Conservation (phyloP, 2,888 invertebrate species). For the Megamerina dolium region DNA sequence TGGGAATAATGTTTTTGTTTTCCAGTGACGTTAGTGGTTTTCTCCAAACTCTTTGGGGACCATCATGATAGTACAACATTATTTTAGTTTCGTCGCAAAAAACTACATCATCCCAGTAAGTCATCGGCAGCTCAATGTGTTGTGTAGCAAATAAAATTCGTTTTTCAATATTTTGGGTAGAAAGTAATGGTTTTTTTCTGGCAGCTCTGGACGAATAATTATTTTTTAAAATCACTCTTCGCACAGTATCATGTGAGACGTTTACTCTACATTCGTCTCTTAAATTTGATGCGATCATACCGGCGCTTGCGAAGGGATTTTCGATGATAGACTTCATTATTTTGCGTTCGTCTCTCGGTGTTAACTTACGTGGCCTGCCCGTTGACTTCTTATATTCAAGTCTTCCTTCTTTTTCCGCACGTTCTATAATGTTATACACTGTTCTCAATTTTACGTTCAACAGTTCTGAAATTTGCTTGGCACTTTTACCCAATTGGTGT, state of each 20-base stretch:
- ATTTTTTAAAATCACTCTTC: neutral
- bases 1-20: too few species aligned
- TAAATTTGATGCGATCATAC: too few species aligned
- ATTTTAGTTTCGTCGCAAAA: too few species aligned
- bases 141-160: neutral
- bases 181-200: conserved; percentile 1
- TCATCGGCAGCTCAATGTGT: conserved; percentile 2
- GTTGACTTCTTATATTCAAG: neutral
- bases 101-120: conserved; percentile 13
- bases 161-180: neutral
- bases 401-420: too few species aligned
- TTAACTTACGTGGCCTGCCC: neutral
- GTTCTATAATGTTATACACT: conserved; percentile 1
- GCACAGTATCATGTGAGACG: conserved; percentile 3
- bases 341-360: neutral
- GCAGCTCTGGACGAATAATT: conserved; percentile 2
- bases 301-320: too few species aligned
- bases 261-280: neutral
- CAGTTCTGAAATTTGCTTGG: neutral
- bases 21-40: conserved; percentile 3
- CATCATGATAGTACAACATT: conserved; percentile 19
- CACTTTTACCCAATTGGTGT: too few species aligned
- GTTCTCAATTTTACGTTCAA: neutral
- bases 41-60: conserved; percentile 16
- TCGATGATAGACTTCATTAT: too few species aligned